Evolutionary conservation across 2,797 vertebrate species (phyloP).

Genomic region (Rhinatrema bivittatum): DNA sequence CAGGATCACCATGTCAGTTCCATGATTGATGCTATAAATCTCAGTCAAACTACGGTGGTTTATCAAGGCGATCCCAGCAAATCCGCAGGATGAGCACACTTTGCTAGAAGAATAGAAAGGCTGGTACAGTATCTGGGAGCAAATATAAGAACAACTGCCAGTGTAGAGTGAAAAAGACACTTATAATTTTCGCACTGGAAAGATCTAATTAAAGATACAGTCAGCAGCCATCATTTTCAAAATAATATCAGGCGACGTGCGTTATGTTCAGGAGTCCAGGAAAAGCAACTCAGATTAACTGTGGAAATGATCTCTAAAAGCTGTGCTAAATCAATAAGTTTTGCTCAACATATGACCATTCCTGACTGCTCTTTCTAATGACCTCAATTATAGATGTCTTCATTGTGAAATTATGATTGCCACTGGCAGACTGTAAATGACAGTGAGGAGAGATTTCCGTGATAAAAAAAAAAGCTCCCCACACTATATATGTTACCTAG

Average conservation of each 20-base stretch:
- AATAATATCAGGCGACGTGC: conserved; percentile 12
- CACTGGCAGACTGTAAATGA: conserved; percentile 46
- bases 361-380: conserved; percentile 52
- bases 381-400: conserved; percentile 63
- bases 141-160: conserved; percentile 6
- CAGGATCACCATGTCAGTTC: no score
- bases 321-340: conserved; percentile 50
- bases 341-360: conserved; percentile 45
- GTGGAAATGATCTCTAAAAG: conserved; percentile 27
- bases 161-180: conserved; percentile 9
- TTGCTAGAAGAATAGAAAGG: no score
- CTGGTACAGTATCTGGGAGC: background rate
- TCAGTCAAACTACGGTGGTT: no score
- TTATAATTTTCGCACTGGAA: conserved; percentile 16
- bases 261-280: background rate
- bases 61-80: no score
- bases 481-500: conserved; percentile 10
- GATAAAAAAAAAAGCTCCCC: conserved; percentile 42
- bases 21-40: no score
- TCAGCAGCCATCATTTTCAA: background rate
- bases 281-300: conserved; percentile 4
- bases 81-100: no score
- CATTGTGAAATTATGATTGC: conserved; percentile 56
- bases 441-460: conserved; percentile 45
- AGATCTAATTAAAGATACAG: conserved; percentile 27